Conservation (phyloP, 2,888 invertebrate genomes). For the Drosophila fungiperda region DNA sequence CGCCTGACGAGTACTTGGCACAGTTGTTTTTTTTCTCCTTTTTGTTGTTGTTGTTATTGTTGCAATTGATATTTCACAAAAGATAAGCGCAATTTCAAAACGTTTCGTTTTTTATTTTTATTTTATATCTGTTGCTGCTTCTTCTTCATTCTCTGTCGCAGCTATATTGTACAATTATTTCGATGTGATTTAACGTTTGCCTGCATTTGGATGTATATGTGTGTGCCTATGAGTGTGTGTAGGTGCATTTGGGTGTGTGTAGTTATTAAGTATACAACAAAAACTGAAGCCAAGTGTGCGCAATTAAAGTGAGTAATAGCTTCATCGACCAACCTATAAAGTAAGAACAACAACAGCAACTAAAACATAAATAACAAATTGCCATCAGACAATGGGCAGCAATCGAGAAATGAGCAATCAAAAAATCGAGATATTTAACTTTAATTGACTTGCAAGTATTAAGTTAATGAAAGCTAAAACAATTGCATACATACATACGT, state of each 20-base stretch:
- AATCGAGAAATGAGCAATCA: conserved; percentile 64
- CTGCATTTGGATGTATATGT: conserved; percentile 21
- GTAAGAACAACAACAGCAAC: conserved; percentile 39
- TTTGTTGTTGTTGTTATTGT: conserved; percentile 39
- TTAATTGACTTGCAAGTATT: conserved; percentile 40
- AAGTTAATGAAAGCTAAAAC: conserved; percentile 22
- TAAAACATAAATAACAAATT: conserved; percentile 22
- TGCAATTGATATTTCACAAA: conserved; percentile 78
- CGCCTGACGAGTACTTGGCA: conserved; percentile 50
- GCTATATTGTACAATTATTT: conserved; percentile 57
- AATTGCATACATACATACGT: neutral
- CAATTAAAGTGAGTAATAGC: conserved; percentile 76
- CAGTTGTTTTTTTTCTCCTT: conserved; percentile 43
- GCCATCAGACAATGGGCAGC: conserved; percentile 59
- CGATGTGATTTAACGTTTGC: conserved; percentile 56
- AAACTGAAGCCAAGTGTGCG: conserved; percentile 75
- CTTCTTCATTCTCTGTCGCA: conserved; percentile 26
- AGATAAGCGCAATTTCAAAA: conserved; percentile 76
- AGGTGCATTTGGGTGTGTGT: conserved; percentile 19
- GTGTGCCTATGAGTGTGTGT: neutral
- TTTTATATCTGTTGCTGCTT: conserved; percentile 22
- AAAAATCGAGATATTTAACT: conserved; percentile 62
- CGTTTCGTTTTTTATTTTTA: conserved; percentile 45
- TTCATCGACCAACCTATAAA: conserved; percentile 47
- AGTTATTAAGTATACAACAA: conserved; percentile 54